Evolutionary conservation across 2,797 vertebrate species (phyloP).

Genomic region (Xiphophorus birchmanni): DNA sequence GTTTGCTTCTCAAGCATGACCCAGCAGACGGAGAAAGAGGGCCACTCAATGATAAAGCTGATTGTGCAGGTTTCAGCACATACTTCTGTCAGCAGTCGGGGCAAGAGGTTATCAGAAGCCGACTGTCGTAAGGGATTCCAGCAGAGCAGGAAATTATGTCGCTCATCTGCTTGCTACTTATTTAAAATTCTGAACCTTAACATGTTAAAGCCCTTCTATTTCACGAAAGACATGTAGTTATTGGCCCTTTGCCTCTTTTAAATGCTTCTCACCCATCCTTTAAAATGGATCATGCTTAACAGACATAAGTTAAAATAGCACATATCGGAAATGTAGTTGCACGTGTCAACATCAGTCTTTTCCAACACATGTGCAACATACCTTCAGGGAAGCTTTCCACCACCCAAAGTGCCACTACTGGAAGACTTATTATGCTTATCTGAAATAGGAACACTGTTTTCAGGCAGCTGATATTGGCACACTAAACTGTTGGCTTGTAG

Average conservation of each 20-base stretch:
- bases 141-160: slow-evolving; percentile 57
- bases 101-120: slow-evolving; percentile 44
- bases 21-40: slow-evolving; percentile 39
- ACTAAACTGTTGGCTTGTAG: slow-evolving; percentile 58
- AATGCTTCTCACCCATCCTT: background rate
- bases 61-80: slow-evolving; percentile 51
- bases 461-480: slow-evolving; percentile 60
- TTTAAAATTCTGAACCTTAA: slow-evolving; percentile 48
- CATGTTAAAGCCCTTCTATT: slow-evolving; percentile 16
- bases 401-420: slow-evolving; percentile 47
- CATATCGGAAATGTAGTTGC: slow-evolving; percentile 34
- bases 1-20: slow-evolving; percentile 55
- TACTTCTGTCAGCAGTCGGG: slow-evolving; percentile 53
- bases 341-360: slow-evolving; percentile 33
- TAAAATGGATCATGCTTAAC: slow-evolving; percentile 17
- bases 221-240: background rate
- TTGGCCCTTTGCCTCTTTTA: slow-evolving; percentile 13
- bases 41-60: slow-evolving; percentile 27
- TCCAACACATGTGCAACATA: slow-evolving; percentile 51
- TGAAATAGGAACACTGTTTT: slow-evolving; percentile 65
- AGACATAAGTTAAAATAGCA: slow-evolving; percentile 36
- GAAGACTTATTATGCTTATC: slow-evolving; percentile 38
- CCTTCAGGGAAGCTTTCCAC: slow-evolving; percentile 35
- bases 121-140: slow-evolving; percentile 42
- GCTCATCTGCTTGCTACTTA: slow-evolving; percentile 48